Conservation (phyloP, 2,888 invertebrate species). For the Hypomecis punctinalis region DNA sequence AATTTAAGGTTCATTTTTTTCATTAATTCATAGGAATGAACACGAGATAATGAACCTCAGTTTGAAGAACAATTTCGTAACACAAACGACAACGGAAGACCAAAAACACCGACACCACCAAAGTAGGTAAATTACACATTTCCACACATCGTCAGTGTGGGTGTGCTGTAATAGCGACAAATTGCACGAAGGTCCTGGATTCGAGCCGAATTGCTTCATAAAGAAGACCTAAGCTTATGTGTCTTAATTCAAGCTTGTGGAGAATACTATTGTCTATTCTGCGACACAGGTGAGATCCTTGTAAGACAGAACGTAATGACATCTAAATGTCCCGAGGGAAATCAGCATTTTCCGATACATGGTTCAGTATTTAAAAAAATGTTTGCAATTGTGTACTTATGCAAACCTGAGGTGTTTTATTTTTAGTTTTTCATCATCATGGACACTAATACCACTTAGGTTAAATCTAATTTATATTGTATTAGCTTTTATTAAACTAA, state of each 20-base stretch:
- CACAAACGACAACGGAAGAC: neutral
- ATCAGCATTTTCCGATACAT: no score
- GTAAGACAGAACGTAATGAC: conserved; percentile 5
- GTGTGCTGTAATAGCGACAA: conserved; percentile 15
- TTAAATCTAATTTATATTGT: no score
- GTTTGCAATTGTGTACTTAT: no score
- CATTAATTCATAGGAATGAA: no score
- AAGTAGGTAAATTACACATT: conserved; percentile 20
- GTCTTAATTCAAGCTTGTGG: neutral
- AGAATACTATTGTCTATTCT: no score
- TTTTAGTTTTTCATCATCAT: no score
- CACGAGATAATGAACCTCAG: no score
- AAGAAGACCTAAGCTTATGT: conserved; percentile 24
- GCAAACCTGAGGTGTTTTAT: no score
- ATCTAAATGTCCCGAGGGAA: neutral
- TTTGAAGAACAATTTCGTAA: neutral
- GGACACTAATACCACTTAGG: no score
- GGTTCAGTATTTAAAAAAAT: no score
- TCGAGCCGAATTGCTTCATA: conserved; percentile 25
- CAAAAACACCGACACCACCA: neutral
- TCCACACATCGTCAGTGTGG: conserved; percentile 13
- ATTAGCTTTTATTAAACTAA: no score
- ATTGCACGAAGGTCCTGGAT: conserved; percentile 16
- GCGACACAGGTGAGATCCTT: neutral
- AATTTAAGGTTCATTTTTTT: no score